phyloP scores from a whole-genome alignment of 2,888 invertebrate genomes.

The Cataglyphis albicans region DNA sequence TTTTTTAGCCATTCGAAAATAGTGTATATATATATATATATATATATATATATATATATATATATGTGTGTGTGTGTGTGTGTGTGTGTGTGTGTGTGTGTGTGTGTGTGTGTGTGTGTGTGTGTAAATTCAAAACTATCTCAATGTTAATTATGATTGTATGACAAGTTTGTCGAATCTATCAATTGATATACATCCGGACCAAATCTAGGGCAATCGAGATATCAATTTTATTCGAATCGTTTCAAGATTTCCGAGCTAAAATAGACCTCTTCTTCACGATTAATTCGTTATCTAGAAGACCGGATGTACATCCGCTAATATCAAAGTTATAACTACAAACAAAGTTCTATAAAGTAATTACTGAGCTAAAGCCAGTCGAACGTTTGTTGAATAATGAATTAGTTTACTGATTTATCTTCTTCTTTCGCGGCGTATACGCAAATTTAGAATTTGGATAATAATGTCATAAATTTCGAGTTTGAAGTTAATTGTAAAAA shows the following conservation, averaged over 20 bases:
- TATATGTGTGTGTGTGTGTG: too few species aligned
- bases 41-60: too few species aligned
- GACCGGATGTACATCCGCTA: slow-evolving; percentile 48
- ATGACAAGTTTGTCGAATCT: background rate
- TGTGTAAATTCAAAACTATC: background rate
- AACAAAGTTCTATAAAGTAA: slow-evolving; percentile 10
- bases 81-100: too few species aligned
- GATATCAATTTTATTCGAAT: background rate
- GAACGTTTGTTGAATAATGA: slow-evolving; percentile 18
- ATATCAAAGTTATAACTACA: slow-evolving; percentile 36
- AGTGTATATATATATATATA: too few species aligned
- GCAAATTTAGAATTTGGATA: background rate
- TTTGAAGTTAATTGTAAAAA: background rate
- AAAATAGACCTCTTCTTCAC: slow-evolving; percentile 31
- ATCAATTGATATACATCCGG: background rate
- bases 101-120: too few species aligned
- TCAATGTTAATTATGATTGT: background rate
- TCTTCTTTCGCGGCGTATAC: background rate
- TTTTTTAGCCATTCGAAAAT: background rate
- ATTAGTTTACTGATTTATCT: background rate
- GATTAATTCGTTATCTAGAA: slow-evolving; percentile 33
- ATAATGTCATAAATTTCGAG: slow-evolving; percentile 9
- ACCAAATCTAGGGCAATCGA: background rate
- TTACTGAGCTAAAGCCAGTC: slow-evolving; percentile 11
- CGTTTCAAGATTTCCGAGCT: background rate